A percentile compares a stretch with the other conserved stretches of the same genome.
phyloP scores from a whole-genome alignment of 2,888 invertebrate genomes.

The Drosophila robusta region DNA sequence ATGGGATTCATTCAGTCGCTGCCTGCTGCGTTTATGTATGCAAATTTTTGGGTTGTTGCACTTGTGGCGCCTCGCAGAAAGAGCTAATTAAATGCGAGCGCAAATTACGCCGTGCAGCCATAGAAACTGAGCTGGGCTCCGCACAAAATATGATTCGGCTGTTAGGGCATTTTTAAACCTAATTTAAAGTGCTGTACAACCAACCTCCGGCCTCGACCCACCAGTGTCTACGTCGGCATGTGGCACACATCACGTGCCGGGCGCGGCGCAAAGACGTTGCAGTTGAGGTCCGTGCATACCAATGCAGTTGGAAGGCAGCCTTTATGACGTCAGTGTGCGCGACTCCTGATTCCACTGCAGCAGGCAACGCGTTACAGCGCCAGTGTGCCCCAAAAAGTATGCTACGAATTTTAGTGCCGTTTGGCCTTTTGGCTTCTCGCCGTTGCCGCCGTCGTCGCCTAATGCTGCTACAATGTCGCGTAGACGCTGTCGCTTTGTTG shows the following conservation, averaged over 20 bases:
- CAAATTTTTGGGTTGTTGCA: conserved; percentile 75
- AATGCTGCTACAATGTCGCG: conserved; percentile 71
- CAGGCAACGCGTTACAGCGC: conserved; percentile 9
- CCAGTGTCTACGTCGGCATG: conserved; percentile 53
- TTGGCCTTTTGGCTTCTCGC: conserved; percentile 33
- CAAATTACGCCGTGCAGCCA: conserved; percentile 53
- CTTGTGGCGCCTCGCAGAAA: conserved; percentile 61
- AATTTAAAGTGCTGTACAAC: conserved; percentile 63
- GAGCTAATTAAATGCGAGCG: conserved; percentile 71
- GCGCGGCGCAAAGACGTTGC: conserved; percentile 69
- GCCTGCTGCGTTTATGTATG: conserved; percentile 61
- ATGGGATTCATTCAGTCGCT: conserved; percentile 41
- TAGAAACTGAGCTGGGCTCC: conserved; percentile 36
- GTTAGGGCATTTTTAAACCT: conserved; percentile 59
- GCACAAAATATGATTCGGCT: conserved; percentile 40
- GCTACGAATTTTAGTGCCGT: conserved; percentile 59
- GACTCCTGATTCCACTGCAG: conserved; percentile 43
- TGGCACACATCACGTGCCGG: conserved; percentile 78
- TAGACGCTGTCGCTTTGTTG: conserved; percentile 46
- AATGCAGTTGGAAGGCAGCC: conserved; percentile 64
- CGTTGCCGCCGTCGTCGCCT: conserved; percentile 43
- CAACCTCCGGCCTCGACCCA: not conserved
- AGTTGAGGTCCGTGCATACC: conserved; percentile 72
- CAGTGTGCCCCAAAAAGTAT: conserved; percentile 62
- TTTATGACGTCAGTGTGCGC: conserved; percentile 72